These are phyloP conservation scores for Apis dorsata DNA, from an alignment of 1,140 invertebrate species.

Conservation along the genomic window DNA sequence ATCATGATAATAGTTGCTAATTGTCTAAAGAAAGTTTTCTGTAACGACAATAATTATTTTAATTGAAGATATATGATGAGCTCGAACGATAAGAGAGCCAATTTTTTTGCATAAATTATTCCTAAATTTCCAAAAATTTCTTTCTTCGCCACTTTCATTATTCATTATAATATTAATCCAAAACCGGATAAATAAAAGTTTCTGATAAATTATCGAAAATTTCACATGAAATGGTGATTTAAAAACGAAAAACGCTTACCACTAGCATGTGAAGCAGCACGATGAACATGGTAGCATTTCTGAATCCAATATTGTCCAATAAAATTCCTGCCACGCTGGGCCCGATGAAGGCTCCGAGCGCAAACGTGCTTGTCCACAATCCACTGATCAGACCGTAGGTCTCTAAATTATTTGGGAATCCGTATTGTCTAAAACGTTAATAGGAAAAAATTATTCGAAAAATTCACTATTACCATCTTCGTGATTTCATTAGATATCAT, in stretches of 20 bases:
- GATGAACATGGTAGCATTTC: constrained; percentile 87
- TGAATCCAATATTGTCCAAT: constrained; percentile 87
- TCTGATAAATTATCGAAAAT: no score
- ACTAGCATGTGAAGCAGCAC: constrained; percentile 84
- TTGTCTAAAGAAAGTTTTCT: no score
- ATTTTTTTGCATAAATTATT: no score
- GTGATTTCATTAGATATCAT: no score
- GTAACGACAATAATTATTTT: no score
- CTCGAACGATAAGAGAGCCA: no score
- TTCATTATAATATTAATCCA: neutral
- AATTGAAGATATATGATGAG: no score
- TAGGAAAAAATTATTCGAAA: no score
- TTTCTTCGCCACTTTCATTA: neutral
- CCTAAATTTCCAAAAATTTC: no score
- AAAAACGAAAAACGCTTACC: constrained; percentile 76
- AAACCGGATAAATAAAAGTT: no score
- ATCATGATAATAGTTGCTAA: no score
- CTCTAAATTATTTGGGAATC: constrained; percentile 89
- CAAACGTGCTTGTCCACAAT: constrained; percentile 92
- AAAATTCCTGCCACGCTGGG: constrained; percentile 89
- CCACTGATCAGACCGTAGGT: constrained; percentile 92
- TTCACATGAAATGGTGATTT: neutral
- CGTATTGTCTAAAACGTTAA: constrained; percentile 80
- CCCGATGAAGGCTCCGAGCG: constrained; percentile 91
- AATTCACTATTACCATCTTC: neutral